phyloP scores from a whole-genome alignment of 2,113 vertebrate genomes.

The Chiloscyllium plagiosum region DNA sequence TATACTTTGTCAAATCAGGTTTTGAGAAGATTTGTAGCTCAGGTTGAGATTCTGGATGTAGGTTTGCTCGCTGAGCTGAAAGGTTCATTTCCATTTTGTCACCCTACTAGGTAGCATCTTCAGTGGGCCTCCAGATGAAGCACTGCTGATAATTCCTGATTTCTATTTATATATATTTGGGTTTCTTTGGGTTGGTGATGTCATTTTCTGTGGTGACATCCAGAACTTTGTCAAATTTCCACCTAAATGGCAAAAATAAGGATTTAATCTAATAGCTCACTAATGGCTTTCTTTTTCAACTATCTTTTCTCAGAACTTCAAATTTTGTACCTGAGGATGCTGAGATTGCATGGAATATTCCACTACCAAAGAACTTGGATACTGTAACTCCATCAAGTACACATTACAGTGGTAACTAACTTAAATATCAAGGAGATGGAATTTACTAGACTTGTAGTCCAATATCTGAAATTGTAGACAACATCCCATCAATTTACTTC shows the following conservation, averaged over 20 bases:
- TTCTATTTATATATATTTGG: too few species aligned
- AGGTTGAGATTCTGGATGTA: too few species aligned
- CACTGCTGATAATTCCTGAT: too few species aligned
- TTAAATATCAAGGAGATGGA: background rate
- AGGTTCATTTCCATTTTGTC: too few species aligned
- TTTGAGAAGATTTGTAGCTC: too few species aligned
- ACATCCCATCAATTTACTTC: background rate
- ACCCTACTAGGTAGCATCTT: too few species aligned
- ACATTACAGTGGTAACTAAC: slow-evolving; percentile 9
- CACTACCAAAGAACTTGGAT: slow-evolving; percentile 16
- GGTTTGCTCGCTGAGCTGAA: too few species aligned
- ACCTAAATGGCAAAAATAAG: background rate
- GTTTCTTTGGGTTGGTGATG: too few species aligned
- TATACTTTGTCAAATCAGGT: too few species aligned
- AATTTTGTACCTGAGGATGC: background rate
- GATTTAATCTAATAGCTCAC: background rate
- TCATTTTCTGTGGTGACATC: too few species aligned
- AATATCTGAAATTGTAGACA: background rate
- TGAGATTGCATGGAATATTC: background rate
- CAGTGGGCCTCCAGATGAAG: too few species aligned
- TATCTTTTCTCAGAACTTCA: background rate
- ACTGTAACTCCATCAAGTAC: slow-evolving; percentile 1
- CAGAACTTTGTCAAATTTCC: background rate
- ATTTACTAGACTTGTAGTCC: background rate
- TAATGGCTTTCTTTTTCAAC: background rate